These are phyloP conservation scores for Phalacrocorax carbo DNA, from an alignment of 2,113 vertebrate species.

Conservation along the genomic window DNA sequence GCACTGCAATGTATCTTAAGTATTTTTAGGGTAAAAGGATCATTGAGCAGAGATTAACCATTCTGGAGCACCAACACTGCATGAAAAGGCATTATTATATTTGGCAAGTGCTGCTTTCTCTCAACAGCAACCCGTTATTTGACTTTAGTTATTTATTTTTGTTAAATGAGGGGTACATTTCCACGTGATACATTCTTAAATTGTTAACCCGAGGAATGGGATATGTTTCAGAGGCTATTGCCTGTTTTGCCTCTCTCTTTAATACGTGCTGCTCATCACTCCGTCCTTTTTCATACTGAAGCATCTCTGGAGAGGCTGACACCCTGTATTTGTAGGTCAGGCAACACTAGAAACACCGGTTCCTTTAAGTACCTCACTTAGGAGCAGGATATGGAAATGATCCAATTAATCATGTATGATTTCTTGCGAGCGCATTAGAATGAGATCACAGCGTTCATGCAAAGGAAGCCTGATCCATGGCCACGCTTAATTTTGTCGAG, in stretches of 20 bases:
- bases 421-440: neutral
- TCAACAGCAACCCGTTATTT: neutral
- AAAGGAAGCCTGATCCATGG: neutral
- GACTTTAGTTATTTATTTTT: neutral
- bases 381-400: neutral
- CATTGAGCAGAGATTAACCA: neutral
- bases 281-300: fast-evolving
- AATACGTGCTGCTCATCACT: neutral
- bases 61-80: neutral
- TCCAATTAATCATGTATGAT: fast-evolving
- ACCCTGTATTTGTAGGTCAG: neutral
- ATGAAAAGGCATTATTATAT: neutral
- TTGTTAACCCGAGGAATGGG: neutral
- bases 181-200: fast-evolving
- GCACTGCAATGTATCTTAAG: neutral
- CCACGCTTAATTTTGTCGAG: neutral
- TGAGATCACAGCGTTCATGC: neutral
- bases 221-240: neutral
- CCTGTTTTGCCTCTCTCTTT: too few relatives aligned
- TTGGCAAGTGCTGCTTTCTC: neutral
- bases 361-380: neutral
- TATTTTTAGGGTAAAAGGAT: neutral
- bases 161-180: neutral
- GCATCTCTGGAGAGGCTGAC: neutral
- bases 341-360: neutral